Conservation (phyloP, 2,888 invertebrate genomes). For the Arge pagana region DNA sequence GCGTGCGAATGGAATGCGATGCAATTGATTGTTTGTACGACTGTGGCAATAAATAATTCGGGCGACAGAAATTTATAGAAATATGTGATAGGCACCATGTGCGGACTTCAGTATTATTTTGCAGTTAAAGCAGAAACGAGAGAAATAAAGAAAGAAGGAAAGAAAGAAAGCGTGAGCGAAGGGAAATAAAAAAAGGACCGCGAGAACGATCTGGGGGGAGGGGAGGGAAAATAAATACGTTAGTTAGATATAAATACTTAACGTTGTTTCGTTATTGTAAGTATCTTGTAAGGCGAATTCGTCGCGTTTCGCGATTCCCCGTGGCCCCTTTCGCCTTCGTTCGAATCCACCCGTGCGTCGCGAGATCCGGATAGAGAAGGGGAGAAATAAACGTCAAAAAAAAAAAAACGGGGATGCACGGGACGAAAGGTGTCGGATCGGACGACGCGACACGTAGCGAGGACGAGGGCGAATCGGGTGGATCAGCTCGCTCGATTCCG, state of each 20-base stretch:
- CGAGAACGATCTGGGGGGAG: neutral
- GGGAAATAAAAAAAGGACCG: slow-evolving; percentile 23
- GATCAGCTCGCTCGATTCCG: too few relatives aligned
- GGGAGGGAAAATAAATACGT: slow-evolving; percentile 33
- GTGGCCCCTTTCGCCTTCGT: too few relatives aligned
- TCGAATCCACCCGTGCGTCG: too few relatives aligned
- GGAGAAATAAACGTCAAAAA: too few relatives aligned
- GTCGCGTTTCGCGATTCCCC: too few relatives aligned
- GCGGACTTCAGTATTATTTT: slow-evolving; percentile 59
- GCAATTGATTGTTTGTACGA: slow-evolving; percentile 13
- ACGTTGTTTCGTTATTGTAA: slow-evolving; percentile 42
- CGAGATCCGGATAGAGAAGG: too few relatives aligned
- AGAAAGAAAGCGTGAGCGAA: slow-evolving; percentile 19
- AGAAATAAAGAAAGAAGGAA: slow-evolving; percentile 25
- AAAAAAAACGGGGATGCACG: too few relatives aligned
- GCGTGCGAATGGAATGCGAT: slow-evolving; percentile 27
- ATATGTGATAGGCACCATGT: slow-evolving; percentile 59
- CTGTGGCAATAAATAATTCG: slow-evolving; percentile 25
- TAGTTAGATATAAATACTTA: slow-evolving; percentile 42
- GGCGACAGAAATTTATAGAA: slow-evolving; percentile 45
- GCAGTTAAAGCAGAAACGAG: slow-evolving; percentile 42
- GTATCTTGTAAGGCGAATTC: slow-evolving; percentile 16
- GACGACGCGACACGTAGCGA: too few relatives aligned
- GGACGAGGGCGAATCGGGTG: too few relatives aligned
- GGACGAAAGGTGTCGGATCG: too few relatives aligned